phyloP scores from a whole-genome alignment of 2,797 vertebrate genomes.

The Vireo griseus region DNA sequence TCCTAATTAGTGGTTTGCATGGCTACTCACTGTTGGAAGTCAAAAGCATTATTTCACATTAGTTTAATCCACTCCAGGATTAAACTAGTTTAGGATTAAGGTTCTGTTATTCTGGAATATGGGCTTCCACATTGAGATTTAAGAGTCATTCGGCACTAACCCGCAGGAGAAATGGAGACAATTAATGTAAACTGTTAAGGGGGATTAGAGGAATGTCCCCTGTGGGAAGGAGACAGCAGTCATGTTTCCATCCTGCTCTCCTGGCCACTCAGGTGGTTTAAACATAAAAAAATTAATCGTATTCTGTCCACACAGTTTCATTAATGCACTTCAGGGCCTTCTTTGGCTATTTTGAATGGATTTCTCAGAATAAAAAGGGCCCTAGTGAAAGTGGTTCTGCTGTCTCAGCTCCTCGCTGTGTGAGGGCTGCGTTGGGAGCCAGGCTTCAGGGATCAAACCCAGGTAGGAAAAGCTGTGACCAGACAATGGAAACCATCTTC shows the following conservation, averaged over 20 bases:
- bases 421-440: neutral
- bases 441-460: neutral
- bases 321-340: neutral
- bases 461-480: neutral
- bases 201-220: neutral
- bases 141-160: neutral
- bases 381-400: neutral
- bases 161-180: neutral
- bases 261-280: neutral
- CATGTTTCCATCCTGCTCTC: neutral
- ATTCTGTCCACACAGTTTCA: neutral
- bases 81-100: conserved; percentile 15
- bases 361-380: neutral
- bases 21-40: neutral
- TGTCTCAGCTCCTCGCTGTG: neutral
- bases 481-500: neutral
- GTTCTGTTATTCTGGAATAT: neutral
- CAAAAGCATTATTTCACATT: neutral
- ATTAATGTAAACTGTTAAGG: neutral
- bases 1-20: neutral
- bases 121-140: neutral
- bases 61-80: neutral
- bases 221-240: neutral
- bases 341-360: neutral
- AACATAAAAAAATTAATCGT: neutral